Percentiles rank a stretch among this genome's conserved stretches.
These are phyloP conservation scores for Fissipunctia ypsillon DNA, from an alignment of 2,888 invertebrate genomes.

Conservation along the genomic window DNA sequence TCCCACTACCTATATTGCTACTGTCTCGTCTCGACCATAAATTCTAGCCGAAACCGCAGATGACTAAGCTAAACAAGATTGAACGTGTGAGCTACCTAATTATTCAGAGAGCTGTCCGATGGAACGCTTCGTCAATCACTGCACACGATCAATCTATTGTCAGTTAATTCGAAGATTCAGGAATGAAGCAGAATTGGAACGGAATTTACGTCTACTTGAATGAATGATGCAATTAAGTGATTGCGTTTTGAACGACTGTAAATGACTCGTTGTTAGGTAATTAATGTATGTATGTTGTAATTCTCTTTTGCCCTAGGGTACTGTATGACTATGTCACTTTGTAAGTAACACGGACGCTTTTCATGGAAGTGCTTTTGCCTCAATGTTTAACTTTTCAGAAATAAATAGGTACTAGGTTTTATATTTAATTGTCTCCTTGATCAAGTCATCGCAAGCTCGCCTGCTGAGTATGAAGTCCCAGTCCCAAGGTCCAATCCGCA, in stretches of 20 bases:
- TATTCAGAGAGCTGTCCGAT: constrained; percentile 13
- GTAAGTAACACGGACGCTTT: not conserved
- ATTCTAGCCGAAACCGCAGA: not conserved
- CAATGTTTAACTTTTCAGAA: not conserved
- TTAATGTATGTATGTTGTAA: not conserved
- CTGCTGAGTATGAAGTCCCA: not conserved
- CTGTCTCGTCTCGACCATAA: not conserved
- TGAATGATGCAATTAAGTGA: constrained; percentile 11
- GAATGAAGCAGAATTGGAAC: not conserved
- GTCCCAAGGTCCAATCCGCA: not conserved
- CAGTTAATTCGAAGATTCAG: constrained; percentile 1
- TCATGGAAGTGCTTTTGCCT: not conserved
- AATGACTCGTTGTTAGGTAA: not conserved
- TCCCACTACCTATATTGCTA: constrained; percentile 1
- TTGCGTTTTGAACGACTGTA: not conserved
- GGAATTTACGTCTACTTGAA: not conserved
- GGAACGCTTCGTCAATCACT: constrained; percentile 41
- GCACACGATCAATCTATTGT: constrained; percentile 32
- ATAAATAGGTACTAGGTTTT: not conserved
- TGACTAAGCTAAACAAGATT: not conserved
- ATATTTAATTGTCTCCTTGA: not conserved
- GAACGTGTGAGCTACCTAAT: constrained; percentile 23
- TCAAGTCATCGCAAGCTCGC: not conserved
- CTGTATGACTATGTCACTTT: not conserved
- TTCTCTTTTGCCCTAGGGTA: not conserved